Conservation (phyloP, 2,797 vertebrate species). For the Erethizon dorsatum region DNA sequence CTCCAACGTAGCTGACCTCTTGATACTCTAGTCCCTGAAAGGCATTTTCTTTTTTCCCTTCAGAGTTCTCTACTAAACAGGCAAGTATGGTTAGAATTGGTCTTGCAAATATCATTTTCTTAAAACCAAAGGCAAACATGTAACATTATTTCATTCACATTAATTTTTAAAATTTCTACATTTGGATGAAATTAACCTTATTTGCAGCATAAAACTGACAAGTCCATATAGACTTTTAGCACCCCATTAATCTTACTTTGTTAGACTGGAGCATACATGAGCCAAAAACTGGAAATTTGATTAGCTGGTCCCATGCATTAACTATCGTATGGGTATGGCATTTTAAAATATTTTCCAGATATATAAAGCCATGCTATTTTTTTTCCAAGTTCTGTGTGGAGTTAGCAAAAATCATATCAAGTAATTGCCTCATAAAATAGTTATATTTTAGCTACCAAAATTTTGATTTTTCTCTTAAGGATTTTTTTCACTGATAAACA, state of each 20-base stretch:
- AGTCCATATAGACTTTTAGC: conserved; percentile 82
- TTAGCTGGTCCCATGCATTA: conserved; percentile 74
- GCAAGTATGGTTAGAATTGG: not conserved
- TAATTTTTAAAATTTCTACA: conserved; percentile 80
- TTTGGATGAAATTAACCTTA: conserved; percentile 84
- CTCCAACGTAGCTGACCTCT: conserved; percentile 79
- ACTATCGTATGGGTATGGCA: conserved; percentile 82
- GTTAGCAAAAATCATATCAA: conserved; percentile 71
- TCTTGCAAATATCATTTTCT: conserved; percentile 53
- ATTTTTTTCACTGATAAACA: conserved; percentile 66
- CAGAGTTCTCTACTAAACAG: conserved; percentile 60
- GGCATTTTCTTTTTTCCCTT: conserved; percentile 67
- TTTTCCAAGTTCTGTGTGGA: conserved; percentile 62
- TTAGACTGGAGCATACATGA: conserved; percentile 54
- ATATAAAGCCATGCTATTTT: conserved; percentile 71
- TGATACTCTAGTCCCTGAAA: conserved; percentile 66
- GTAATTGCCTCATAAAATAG: conserved; percentile 56
- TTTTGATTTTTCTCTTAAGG: conserved; percentile 28
- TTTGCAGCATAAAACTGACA: conserved; percentile 78
- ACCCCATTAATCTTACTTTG: conserved; percentile 85
- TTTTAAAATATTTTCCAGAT: conserved; percentile 86
- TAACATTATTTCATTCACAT: conserved; percentile 70
- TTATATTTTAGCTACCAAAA: conserved; percentile 53
- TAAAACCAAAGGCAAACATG: conserved; percentile 70
- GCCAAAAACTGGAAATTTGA: conserved; percentile 72